Conservation (phyloP, 2,797 vertebrate genomes). For the Merluccius polli region DNA sequence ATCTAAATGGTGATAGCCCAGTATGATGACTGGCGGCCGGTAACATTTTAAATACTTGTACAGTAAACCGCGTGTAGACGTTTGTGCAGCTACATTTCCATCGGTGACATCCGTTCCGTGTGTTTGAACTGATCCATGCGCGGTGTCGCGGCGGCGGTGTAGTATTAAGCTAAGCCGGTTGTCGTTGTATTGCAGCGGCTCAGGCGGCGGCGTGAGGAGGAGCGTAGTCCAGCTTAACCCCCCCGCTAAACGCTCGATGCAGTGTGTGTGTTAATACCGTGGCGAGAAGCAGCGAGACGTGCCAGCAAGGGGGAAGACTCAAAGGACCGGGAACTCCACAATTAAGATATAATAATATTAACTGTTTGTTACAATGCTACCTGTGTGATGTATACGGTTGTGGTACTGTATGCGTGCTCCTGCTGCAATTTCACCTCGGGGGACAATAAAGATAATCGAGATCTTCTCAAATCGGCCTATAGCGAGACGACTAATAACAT, state of each 20-base stretch:
- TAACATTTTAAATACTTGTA: conserved; percentile 26
- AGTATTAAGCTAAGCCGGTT: conserved; percentile 26
- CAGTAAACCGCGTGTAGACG: conserved; percentile 35
- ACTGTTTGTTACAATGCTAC: not conserved
- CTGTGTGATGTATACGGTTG: not conserved
- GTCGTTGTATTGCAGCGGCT: conserved; percentile 32
- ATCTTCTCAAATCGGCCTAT: not conserved
- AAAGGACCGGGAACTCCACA: not conserved
- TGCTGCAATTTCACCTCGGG: not conserved
- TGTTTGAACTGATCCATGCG: conserved; percentile 7
- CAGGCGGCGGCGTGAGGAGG: conserved; percentile 10
- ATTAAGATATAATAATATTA: not conserved
- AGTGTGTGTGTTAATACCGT: conserved; percentile 28
- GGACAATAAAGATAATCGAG: not conserved
- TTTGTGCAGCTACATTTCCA: conserved; percentile 23
- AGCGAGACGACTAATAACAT: not conserved
- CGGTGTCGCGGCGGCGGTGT: conserved; percentile 17
- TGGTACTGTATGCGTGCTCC: not conserved
- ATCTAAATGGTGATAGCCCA: not conserved
- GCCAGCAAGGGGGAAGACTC: not conserved
- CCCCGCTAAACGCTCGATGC: conserved; percentile 21
- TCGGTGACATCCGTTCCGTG: conserved; percentile 24
- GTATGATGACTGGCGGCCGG: not conserved
- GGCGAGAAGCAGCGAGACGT: conserved; percentile 9
- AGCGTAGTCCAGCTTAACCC: conserved; percentile 16